Conservation (phyloP, 2,888 invertebrate species). For the Rhamphomyia laevipes region DNA sequence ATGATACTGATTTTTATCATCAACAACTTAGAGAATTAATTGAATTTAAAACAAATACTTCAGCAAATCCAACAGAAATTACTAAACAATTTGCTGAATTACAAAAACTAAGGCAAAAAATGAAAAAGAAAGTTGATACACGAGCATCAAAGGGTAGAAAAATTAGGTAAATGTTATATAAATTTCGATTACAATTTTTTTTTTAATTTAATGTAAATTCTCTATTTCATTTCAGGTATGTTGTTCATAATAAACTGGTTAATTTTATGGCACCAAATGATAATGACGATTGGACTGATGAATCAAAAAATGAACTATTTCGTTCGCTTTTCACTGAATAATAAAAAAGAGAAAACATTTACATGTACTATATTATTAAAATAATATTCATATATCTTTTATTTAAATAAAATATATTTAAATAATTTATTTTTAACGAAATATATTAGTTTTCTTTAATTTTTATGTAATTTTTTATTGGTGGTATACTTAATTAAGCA, state of each 20-base stretch:
- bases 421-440: too few relatives aligned
- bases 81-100: slow-evolving; percentile 85
- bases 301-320: slow-evolving; percentile 67
- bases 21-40: slow-evolving; percentile 84
- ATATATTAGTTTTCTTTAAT: too few relatives aligned
- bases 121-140: slow-evolving; percentile 87
- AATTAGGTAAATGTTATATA: slow-evolving; percentile 43
- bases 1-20: slow-evolving; percentile 96
- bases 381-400: too few relatives aligned
- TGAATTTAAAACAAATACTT: slow-evolving; percentile 74
- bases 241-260: slow-evolving; percentile 71
- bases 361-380: too few relatives aligned
- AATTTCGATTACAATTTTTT: neutral
- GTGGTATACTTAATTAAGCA: too few relatives aligned
- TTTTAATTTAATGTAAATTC: neutral
- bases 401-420: too few relatives aligned
- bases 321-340: slow-evolving; percentile 59
- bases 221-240: slow-evolving; percentile 40
- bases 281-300: slow-evolving; percentile 56
- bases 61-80: slow-evolving; percentile 73
- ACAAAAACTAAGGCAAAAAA: slow-evolving; percentile 81
- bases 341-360: neutral
- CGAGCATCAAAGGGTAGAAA: slow-evolving; percentile 90
- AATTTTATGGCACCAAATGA: slow-evolving; percentile 84
- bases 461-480: too few relatives aligned